These are phyloP conservation scores for Tarsius wallacei DNA, from an alignment of 2,797 vertebrate genomes.

Conservation along the genomic window DNA sequence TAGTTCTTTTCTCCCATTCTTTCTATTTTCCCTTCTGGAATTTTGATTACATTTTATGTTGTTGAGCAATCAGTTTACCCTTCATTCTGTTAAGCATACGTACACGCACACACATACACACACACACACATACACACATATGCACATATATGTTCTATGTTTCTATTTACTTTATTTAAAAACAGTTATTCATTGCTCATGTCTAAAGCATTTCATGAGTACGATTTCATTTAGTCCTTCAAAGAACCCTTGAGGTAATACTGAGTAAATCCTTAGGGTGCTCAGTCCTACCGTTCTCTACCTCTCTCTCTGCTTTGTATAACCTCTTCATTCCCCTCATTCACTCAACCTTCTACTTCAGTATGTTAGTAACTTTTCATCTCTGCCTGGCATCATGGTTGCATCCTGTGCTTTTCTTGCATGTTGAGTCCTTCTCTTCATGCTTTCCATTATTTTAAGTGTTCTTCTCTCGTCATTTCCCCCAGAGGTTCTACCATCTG, in stretches of 20 bases:
- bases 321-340: neutral
- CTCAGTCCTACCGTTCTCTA: neutral
- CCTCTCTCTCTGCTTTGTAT: neutral
- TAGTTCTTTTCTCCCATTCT: neutral
- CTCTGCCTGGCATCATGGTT: neutral
- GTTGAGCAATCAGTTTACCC: neutral
- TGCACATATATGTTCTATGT: neutral
- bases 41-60: neutral
- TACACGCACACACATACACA: neutral
- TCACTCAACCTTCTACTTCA: neutral
- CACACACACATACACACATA: too few species aligned
- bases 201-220: neutral
- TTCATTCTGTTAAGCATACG: neutral
- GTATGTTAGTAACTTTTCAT: neutral
- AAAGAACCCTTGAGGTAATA: neutral
- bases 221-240: neutral
- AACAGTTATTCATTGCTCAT: neutral
- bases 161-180: neutral
- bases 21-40: neutral
- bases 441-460: neutral
- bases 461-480: neutral
- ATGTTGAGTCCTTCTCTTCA: rapidly evolving
- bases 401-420: neutral
- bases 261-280: neutral
- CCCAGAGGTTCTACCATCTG: neutral